Evolutionary conservation across 2,797 vertebrate species (phyloP).

Genomic region (Spea hammondii): DNA sequence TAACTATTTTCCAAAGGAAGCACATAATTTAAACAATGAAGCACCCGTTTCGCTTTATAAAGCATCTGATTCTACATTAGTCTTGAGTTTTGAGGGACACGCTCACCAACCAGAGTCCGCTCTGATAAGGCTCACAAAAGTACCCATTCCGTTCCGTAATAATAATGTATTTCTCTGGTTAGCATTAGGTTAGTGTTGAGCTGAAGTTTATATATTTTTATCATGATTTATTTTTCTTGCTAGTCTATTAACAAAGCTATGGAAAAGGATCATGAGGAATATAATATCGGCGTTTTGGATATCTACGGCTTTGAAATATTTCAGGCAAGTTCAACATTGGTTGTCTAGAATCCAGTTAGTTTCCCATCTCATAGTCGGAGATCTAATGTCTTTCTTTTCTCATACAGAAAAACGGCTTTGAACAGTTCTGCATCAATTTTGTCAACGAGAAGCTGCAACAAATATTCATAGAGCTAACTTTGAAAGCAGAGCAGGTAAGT

Average conservation of each 20-base stretch:
- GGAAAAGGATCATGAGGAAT: slow-evolving; percentile 91
- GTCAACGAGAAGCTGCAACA: slow-evolving; percentile 98
- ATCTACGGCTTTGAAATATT: slow-evolving; percentile 99
- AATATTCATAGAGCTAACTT: slow-evolving; percentile 95
- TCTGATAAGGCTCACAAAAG: no score
- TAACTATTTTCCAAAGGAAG: no score
- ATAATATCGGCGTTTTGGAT: slow-evolving; percentile 92
- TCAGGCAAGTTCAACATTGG: slow-evolving; percentile 74
- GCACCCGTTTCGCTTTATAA: no score
- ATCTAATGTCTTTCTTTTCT: background rate
- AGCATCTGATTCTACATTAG: no score
- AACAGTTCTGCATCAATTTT: slow-evolving; percentile 98
- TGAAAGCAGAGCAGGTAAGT: slow-evolving; percentile 95
- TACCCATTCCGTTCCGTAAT: no score
- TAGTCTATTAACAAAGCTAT: slow-evolving; percentile 98
- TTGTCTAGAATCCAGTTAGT: background rate
- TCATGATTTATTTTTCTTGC: slow-evolving; percentile 32
- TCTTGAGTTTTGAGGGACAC: no score
- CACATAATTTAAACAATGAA: no score
- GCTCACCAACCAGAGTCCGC: no score
- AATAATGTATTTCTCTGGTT: no score
- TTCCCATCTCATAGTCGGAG: background rate
- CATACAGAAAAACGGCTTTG: slow-evolving; percentile 95
- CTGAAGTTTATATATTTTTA: background rate
- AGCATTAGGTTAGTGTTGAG: no score